These are phyloP conservation scores for Celastrina argiolus DNA, from an alignment of 2,888 invertebrate species.

Conservation along the genomic window DNA sequence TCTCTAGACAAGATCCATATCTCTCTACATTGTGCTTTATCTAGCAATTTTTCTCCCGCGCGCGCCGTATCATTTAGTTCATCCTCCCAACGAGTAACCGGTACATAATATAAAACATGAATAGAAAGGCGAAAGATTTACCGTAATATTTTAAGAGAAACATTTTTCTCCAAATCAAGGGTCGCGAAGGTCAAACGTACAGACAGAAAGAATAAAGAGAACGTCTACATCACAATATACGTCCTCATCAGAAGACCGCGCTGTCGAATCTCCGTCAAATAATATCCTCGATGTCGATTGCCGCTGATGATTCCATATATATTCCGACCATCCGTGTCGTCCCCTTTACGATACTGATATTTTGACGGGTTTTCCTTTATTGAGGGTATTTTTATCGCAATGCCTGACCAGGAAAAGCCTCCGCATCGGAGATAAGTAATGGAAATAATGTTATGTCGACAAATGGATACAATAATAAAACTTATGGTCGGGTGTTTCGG, in stretches of 20 bases:
- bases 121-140: neutral
- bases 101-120: too few species aligned
- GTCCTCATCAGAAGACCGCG: neutral
- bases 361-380: constrained; percentile 2
- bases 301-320: constrained; percentile 15
- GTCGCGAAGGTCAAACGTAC: neutral
- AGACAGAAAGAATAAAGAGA: neutral
- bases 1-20: too few species aligned
- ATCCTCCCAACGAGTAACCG: too few species aligned
- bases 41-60: too few species aligned
- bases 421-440: neutral
- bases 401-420: neutral
- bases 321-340: neutral
- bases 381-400: constrained; percentile 2
- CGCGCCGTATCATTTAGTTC: too few species aligned
- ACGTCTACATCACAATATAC: neutral
- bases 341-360: neutral
- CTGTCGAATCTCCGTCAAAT: neutral
- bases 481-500: neutral
- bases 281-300: constrained; percentile 4
- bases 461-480: constrained; percentile 10
- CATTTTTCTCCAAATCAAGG: neutral
- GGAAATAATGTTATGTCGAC: neutral
- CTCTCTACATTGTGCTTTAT: too few species aligned
- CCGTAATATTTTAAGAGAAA: constrained; percentile 1